Conservation (phyloP, 2,113 vertebrate genomes). For the Herpailurus yagouaroundi region DNA sequence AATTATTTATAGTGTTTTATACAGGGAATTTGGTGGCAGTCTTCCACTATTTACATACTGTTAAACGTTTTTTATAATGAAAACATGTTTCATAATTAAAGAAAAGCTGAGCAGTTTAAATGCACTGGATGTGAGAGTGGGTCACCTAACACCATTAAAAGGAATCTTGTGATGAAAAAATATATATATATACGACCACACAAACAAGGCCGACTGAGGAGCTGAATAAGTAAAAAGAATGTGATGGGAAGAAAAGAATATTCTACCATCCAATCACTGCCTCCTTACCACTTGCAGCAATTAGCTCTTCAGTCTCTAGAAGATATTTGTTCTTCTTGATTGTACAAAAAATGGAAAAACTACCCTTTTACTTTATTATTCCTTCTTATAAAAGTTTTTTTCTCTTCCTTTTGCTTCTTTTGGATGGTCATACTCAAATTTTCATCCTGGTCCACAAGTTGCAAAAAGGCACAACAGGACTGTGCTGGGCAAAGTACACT, state of each 20-base stretch:
- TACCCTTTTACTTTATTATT: not conserved
- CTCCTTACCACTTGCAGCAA: not conserved
- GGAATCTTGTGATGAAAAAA: too few species aligned
- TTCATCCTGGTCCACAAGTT: not conserved
- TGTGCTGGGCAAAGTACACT: not conserved
- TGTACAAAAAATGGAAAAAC: not conserved
- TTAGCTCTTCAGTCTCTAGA: not conserved
- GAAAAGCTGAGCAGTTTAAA: too few species aligned
- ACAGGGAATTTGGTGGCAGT: too few species aligned
- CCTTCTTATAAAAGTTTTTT: not conserved
- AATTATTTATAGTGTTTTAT: too few species aligned
- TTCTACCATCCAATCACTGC: not conserved
- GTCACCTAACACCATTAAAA: too few species aligned
- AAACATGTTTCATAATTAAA: too few species aligned
- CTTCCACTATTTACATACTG: too few species aligned
- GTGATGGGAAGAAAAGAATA: not conserved
- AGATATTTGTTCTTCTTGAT: not conserved
- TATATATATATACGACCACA: too few species aligned
- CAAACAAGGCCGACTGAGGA: not conserved
- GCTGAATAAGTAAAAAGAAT: not conserved
- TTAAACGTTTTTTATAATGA: too few species aligned
- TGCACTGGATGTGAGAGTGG: too few species aligned
- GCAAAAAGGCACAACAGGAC: not conserved
- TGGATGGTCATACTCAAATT: not conserved
- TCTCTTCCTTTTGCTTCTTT: not conserved